Percentiles rank a stretch among this genome's conserved stretches.
phyloP scores from a whole-genome alignment of 1,140 invertebrate genomes.

The Tribolium castaneum region DNA sequence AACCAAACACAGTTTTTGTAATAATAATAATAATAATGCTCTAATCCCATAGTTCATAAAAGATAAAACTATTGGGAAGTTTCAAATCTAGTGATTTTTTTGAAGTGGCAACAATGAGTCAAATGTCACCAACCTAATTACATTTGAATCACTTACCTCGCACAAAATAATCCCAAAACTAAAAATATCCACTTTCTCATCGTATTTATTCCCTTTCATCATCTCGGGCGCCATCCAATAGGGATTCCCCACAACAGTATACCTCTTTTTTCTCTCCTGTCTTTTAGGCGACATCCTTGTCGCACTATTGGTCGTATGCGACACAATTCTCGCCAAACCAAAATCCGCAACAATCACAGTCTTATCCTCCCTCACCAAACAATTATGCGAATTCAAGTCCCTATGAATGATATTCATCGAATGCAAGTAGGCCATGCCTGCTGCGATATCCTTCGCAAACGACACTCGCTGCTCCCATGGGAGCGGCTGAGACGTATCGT shows the following conservation, averaged over 20 bases:
- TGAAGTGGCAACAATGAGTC: too few species aligned
- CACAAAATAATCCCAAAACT: conserved; percentile 97
- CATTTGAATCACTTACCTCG: conserved; percentile 74
- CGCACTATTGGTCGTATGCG: conserved; percentile 67
- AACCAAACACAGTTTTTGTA: too few species aligned
- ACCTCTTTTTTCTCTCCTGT: conserved; percentile 75
- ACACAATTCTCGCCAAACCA: conserved; percentile 90
- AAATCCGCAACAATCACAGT: conserved; percentile 96
- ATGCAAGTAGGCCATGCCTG: conserved; percentile 94
- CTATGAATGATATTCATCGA: conserved; percentile 95
- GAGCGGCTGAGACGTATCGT: conserved; percentile 76
- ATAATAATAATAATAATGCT: too few species aligned
- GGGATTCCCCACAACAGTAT: conserved; percentile 91
- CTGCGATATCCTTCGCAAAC: conserved; percentile 91
- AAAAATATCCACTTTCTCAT: conserved; percentile 97
- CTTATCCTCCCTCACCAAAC: conserved; percentile 85
- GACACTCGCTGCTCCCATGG: conserved; percentile 86
- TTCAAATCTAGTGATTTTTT: too few species aligned
- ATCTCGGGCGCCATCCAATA: conserved; percentile 99
- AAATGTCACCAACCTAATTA: too few species aligned
- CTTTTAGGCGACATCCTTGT: conserved; percentile 59
- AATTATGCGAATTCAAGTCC: conserved; percentile 97
- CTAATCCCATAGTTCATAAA: too few species aligned
- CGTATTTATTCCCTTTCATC: conserved; percentile 96
- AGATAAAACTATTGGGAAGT: too few species aligned